Percentiles rank a stretch among this genome's conserved stretches.
Evolutionary conservation across 2,113 vertebrate genomes (phyloP).

Genomic region (Aramus guarauna): DNA sequence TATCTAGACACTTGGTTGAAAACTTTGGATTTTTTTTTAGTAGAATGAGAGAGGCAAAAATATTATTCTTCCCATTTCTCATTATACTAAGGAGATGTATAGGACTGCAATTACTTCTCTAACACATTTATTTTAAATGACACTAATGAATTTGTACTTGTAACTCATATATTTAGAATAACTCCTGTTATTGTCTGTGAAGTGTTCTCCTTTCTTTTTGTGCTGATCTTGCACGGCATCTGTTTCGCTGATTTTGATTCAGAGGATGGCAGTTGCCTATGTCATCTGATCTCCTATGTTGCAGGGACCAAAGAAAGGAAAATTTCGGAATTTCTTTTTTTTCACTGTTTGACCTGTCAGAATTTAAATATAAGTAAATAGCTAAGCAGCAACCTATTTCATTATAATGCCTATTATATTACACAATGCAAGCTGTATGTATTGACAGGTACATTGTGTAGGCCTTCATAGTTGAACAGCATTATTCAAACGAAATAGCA

Average conservation of each 20-base stretch:
- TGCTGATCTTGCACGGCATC: not conserved
- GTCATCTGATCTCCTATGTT: accelerated
- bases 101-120: not conserved
- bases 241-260: not conserved
- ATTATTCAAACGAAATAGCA: not conserved
- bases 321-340: not conserved
- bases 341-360: not conserved
- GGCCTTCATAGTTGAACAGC: not conserved
- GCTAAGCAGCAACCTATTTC: not conserved
- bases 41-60: not conserved
- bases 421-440: not conserved
- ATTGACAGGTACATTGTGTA: not conserved
- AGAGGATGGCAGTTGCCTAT: not conserved
- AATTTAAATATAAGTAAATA: not conserved
- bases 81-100: not conserved
- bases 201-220: not conserved
- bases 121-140: not conserved
- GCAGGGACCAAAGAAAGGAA: not conserved
- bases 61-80: not conserved
- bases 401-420: not conserved
- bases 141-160: not conserved
- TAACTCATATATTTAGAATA: not conserved
- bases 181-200: not conserved
- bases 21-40: accelerated
- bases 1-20: not conserved